Evolutionary conservation across 2,113 vertebrate genomes (phyloP).

Genomic region (Rhagologus leucostigma): DNA sequence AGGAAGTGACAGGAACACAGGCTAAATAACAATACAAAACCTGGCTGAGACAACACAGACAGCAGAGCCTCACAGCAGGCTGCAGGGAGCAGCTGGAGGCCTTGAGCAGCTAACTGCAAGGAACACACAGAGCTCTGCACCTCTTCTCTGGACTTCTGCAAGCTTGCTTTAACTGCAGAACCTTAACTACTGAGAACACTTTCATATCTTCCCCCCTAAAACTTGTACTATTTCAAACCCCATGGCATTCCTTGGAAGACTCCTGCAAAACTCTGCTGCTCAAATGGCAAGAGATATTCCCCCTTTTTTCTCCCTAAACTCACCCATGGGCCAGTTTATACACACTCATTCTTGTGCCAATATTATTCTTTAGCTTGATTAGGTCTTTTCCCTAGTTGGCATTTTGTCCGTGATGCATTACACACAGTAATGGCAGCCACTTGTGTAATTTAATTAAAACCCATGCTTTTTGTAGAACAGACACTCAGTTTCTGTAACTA

Average conservation of each 20-base stretch:
- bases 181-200: neutral
- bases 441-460: neutral
- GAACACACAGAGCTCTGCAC: neutral
- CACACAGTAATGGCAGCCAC: neutral
- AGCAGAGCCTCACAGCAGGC: slow-evolving; percentile 15
- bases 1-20: slow-evolving; percentile 28
- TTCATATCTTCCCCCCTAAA: neutral
- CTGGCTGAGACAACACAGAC: neutral
- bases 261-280: neutral
- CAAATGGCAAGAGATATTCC: neutral
- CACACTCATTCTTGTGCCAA: neutral
- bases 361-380: neutral
- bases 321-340: neutral
- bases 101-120: neutral
- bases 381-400: neutral
- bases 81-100: neutral
- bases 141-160: neutral
- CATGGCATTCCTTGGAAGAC: neutral
- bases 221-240: neutral
- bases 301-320: neutral
- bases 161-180: neutral
- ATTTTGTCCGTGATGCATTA: neutral
- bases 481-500: neutral
- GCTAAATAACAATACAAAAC: neutral
- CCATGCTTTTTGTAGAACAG: neutral